phyloP scores from a whole-genome alignment of 2,113 vertebrate genomes.

The Lasiurus cinereus region DNA sequence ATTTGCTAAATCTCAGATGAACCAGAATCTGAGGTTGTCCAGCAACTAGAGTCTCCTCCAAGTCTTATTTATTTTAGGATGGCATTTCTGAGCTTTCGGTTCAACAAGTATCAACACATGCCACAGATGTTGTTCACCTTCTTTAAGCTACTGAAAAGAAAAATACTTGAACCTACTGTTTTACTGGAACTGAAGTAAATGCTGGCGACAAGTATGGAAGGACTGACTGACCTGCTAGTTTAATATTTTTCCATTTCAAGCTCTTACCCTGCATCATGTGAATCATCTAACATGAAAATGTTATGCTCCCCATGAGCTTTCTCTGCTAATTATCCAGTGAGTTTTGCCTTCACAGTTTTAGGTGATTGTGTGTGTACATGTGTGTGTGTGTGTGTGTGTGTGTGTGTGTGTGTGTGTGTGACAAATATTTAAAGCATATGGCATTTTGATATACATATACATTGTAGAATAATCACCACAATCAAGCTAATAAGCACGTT shows the following conservation, averaged over 20 bases:
- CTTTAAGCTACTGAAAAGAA: slow-evolving; percentile 75
- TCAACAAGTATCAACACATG: slow-evolving; percentile 78
- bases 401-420: background rate
- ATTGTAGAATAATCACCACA: background rate
- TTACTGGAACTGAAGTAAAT: slow-evolving; percentile 67
- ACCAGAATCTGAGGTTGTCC: slow-evolving; percentile 65
- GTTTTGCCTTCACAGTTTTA: background rate
- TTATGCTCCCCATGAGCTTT: background rate
- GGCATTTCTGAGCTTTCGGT: slow-evolving; percentile 77
- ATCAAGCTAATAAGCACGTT: background rate
- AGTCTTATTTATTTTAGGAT: slow-evolving; percentile 64
- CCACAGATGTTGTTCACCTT: slow-evolving; percentile 81
- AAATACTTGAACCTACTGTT: slow-evolving; percentile 24
- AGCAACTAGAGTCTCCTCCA: slow-evolving; percentile 48
- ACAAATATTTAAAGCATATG: background rate
- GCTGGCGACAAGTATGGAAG: slow-evolving; percentile 68
- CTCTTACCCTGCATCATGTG: slow-evolving; percentile 46
- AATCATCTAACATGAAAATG: slow-evolving; percentile 64
- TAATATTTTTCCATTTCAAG: slow-evolving; percentile 74
- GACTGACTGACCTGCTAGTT: slow-evolving; percentile 62
- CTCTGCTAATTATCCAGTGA: background rate
- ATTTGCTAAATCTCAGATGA: background rate
- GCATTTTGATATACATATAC: background rate
- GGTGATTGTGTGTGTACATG: background rate
- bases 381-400: background rate